A percentile compares a stretch with the other conserved stretches of the same genome.
Evolutionary conservation across 2,888 invertebrate species (phyloP).

Genomic region (Leistus spinibarbis): DNA sequence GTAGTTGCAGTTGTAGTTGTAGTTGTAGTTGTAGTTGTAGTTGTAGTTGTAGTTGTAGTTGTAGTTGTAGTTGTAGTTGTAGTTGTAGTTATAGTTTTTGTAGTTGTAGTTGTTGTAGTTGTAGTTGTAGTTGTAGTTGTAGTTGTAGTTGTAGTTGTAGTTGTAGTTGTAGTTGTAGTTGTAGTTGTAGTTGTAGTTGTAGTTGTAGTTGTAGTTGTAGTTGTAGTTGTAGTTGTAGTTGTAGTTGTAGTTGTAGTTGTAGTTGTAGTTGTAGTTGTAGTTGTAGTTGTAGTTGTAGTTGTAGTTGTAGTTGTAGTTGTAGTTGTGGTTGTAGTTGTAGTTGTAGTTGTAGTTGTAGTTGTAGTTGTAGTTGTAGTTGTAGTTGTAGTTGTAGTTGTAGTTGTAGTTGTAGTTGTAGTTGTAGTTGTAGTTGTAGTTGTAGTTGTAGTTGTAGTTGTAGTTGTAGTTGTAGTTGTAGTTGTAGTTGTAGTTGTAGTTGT

Average conservation of each 20-base stretch:
- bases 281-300: conserved; percentile 19
- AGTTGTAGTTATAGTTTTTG: neutral
- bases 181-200: neutral
- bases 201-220: conserved; percentile 13
- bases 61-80: conserved; percentile 3
- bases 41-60: conserved; percentile 7
- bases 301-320: conserved; percentile 22
- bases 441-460: conserved; percentile 20
- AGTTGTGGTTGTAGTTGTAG: conserved; percentile 24
- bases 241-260: conserved; percentile 14
- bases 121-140: conserved; percentile 10
- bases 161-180: conserved; percentile 9
- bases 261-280: conserved; percentile 9
- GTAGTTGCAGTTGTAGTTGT: too few relatives aligned
- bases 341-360: conserved; percentile 21
- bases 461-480: conserved; percentile 9
- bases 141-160: conserved; percentile 5
- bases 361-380: conserved; percentile 22
- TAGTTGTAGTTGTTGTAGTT: conserved; percentile 3
- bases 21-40: neutral
- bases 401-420: conserved; percentile 21
- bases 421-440: conserved; percentile 24
- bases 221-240: conserved; percentile 14
- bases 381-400: conserved; percentile 20
- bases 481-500: too few relatives aligned